Evolutionary conservation across 1,140 invertebrate genomes (phyloP).

Genomic region (Orius laevigatus): DNA sequence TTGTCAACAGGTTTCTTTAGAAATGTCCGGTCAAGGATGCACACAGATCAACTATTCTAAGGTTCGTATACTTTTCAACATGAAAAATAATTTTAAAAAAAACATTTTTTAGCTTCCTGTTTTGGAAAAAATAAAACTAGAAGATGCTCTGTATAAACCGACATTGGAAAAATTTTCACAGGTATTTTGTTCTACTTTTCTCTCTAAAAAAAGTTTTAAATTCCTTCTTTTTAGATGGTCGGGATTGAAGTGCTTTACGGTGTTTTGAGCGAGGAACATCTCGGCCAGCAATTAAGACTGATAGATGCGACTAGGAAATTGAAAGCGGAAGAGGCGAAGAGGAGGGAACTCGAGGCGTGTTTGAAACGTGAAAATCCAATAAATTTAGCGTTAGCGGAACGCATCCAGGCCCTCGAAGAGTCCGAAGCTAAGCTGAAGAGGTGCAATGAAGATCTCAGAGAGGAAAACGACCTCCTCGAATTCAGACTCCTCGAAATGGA

Average conservation of each 20-base stretch:
- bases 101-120: too few relatives aligned
- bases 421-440: constrained; percentile 24
- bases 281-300: constrained; percentile 18
- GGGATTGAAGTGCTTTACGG: constrained; percentile 21
- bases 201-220: not conserved
- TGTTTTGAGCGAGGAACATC: constrained; percentile 20
- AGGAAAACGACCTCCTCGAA: constrained; percentile 31
- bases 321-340: constrained; percentile 15
- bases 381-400: constrained; percentile 18
- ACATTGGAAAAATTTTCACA: too few relatives aligned
- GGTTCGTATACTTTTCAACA: too few relatives aligned
- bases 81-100: too few relatives aligned
- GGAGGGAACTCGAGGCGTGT: constrained; percentile 10
- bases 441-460: constrained; percentile 26
- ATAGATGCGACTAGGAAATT: constrained; percentile 15
- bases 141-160: too few relatives aligned
- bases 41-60: too few relatives aligned
- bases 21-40: too few relatives aligned
- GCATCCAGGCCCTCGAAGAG: constrained; percentile 19
- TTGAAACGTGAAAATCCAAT: constrained; percentile 16
- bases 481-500: constrained; percentile 31
- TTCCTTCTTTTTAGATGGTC: constrained; percentile 16
- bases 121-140: too few relatives aligned
- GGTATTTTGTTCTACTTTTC: too few relatives aligned
- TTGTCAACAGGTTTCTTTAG: too few relatives aligned